A percentile compares a stretch with the other conserved stretches of the same genome.
Conservation (phyloP, 2,888 invertebrate genomes). For the Herminia tarsipennalis region DNA sequence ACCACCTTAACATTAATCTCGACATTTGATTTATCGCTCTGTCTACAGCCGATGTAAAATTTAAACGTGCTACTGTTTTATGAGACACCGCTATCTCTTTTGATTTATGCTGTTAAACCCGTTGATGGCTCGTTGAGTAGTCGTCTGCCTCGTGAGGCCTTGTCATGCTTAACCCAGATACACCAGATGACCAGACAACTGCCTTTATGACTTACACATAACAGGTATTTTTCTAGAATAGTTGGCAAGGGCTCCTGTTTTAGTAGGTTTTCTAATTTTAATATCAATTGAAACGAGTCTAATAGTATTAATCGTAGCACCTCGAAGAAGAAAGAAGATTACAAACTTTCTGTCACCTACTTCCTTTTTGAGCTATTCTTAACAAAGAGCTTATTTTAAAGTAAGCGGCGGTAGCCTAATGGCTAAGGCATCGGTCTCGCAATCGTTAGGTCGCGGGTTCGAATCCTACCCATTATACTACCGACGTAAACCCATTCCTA, state of each 20-base stretch:
- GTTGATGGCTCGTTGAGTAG: constrained; percentile 20
- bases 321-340: too few species aligned
- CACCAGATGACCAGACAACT: constrained; percentile 34
- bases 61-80: constrained; percentile 7
- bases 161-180: constrained; percentile 56
- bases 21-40: neutral
- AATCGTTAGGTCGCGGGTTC: too few species aligned
- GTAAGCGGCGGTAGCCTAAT: too few species aligned
- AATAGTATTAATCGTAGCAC: too few species aligned
- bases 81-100: constrained; percentile 14
- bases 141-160: constrained; percentile 43
- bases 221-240: constrained; percentile 21
- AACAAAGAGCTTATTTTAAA: too few species aligned
- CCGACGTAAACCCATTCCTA: too few species aligned
- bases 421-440: too few species aligned
- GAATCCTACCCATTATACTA: too few species aligned
- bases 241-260: constrained; percentile 3
- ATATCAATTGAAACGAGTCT: too few species aligned
- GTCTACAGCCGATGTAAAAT: neutral
- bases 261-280: too few species aligned
- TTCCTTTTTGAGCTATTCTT: too few species aligned
- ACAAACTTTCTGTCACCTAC: too few species aligned
- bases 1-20: constrained; percentile 2
- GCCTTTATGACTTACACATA: constrained; percentile 12
- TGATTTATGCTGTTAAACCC: constrained; percentile 13